Conservation (phyloP, 92 coral and sea anemone species). For the Zoanthus sansibaricus region DNA sequence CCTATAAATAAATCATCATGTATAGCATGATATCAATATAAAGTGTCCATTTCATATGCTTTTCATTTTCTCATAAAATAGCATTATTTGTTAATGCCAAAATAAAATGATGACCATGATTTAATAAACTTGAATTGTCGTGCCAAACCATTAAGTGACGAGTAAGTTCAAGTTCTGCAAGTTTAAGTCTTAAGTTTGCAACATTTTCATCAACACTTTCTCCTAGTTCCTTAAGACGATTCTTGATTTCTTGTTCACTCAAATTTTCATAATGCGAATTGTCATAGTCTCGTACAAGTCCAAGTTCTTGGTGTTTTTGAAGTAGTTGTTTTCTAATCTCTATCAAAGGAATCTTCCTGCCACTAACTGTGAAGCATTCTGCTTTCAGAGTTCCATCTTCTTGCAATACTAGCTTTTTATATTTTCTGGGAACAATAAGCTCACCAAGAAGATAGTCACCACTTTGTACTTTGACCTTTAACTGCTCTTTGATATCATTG, state of each 20-base stretch:
- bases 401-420: neutral
- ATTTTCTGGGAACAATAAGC: conserved; percentile 9
- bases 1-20: neutral
- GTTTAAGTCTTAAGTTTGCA: neutral
- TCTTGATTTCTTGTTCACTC: neutral
- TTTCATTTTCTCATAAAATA: neutral
- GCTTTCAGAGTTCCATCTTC: conserved; percentile 1
- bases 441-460: neutral
- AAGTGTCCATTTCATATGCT: neutral
- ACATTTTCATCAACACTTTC: neutral
- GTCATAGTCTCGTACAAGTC: neutral
- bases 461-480: neutral
- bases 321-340: neutral
- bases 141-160: neutral
- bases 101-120: neutral
- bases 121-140: neutral
- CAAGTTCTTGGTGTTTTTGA: neutral
- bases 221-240: neutral
- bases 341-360: neutral
- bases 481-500: neutral
- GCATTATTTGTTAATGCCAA: neutral
- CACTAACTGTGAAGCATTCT: neutral
- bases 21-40: neutral
- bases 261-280: neutral
- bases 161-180: neutral